A percentile compares a stretch with the other conserved stretches of the same genome.
Evolutionary conservation across 2,113 vertebrate species (phyloP).

Genomic region (Vombatus ursinus): DNA sequence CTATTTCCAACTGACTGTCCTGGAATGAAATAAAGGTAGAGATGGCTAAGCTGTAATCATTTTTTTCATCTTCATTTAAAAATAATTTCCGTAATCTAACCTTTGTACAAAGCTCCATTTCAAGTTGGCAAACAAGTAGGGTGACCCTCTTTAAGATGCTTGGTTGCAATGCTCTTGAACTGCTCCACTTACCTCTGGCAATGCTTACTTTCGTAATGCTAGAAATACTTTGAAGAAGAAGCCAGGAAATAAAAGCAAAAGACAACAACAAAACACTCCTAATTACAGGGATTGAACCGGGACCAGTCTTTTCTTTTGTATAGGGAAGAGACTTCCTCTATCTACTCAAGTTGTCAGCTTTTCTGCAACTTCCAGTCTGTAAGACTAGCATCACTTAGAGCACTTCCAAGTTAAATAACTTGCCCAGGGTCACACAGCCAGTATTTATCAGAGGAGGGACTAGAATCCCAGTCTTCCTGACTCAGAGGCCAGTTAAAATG

Average conservation of each 20-base stretch:
- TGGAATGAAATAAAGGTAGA: not conserved
- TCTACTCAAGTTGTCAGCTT: not conserved
- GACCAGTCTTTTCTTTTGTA: not conserved
- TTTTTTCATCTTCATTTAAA: slow-evolving; percentile 25
- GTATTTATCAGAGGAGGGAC: not conserved
- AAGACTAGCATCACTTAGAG: not conserved
- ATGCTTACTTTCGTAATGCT: not conserved
- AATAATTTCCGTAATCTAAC: not conserved
- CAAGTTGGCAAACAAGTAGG: not conserved
- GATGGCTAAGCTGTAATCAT: not conserved
- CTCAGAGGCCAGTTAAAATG: not conserved
- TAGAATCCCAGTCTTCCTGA: not conserved
- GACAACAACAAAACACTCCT: too few relatives aligned
- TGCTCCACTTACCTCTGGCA: slow-evolving; percentile 35
- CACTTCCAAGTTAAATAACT: not conserved
- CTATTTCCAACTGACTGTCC: not conserved
- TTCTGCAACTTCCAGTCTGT: not conserved
- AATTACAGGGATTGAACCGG: not conserved
- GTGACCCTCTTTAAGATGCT: slow-evolving; percentile 2
- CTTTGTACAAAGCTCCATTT: not conserved
- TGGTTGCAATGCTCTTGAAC: slow-evolving; percentile 14
- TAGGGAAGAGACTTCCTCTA: not conserved
- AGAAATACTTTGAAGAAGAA: slow-evolving; percentile 18
- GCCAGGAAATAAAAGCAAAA: not conserved
- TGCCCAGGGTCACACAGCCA: not conserved